A percentile compares a stretch with the other conserved stretches of the same genome.
phyloP scores from a whole-genome alignment of 2,113 vertebrate species.

The Dolichallabes microphthalmus region DNA sequence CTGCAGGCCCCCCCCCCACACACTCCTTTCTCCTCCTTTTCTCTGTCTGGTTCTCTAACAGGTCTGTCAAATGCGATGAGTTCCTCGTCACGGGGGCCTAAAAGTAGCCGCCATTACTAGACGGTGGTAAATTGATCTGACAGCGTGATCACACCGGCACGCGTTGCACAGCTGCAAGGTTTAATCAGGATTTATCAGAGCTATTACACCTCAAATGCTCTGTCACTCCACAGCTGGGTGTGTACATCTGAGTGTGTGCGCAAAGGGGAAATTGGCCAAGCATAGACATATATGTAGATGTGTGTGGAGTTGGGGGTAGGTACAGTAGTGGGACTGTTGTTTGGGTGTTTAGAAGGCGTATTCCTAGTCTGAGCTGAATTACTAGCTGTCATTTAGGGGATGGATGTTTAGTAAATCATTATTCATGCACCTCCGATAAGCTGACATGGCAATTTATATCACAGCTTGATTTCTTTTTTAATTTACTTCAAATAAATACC shows the following conservation, averaged over 20 bases:
- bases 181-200: slow-evolving; percentile 60
- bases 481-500: background rate
- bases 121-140: slow-evolving; percentile 52
- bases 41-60: background rate
- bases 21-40: background rate
- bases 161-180: slow-evolving; percentile 48
- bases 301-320: background rate
- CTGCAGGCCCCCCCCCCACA: background rate
- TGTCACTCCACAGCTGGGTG: slow-evolving; percentile 49
- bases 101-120: slow-evolving; percentile 26
- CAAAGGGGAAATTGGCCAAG: background rate
- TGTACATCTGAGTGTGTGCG: slow-evolving; percentile 26
- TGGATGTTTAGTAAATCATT: background rate
- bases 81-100: background rate
- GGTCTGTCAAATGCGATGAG: slow-evolving; percentile 14
- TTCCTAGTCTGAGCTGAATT: slow-evolving; percentile 23
- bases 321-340: background rate
- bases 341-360: background rate
- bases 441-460: slow-evolving; percentile 17
- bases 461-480: background rate
- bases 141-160: slow-evolving; percentile 46
- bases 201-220: slow-evolving; percentile 54
- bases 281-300: slow-evolving; percentile 13
- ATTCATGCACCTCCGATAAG: slow-evolving; percentile 14
- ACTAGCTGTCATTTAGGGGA: slow-evolving; percentile 40